Evolutionary conservation across 2,888 invertebrate genomes (phyloP).

Genomic region (Agriopis aurantiaria): DNA sequence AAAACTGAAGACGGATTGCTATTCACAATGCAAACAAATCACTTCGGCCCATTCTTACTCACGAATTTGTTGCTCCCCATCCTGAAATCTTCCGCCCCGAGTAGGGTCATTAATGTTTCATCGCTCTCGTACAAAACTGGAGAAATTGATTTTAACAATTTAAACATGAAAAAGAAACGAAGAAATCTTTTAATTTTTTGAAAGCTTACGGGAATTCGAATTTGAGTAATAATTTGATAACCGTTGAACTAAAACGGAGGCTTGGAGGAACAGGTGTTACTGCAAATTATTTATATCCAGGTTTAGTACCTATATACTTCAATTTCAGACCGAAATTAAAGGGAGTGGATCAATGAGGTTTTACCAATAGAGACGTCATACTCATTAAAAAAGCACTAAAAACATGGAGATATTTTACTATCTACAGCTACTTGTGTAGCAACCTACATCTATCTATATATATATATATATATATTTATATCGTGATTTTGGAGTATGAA

Average conservation of each 20-base stretch:
- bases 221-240: constrained; percentile 2
- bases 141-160: constrained; percentile 34
- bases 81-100: constrained; percentile 54
- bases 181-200: constrained; percentile 19
- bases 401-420: no score
- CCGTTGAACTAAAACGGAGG: constrained; percentile 1
- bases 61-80: constrained; percentile 85
- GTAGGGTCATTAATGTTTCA: constrained; percentile 55
- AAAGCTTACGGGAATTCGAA: constrained; percentile 8
- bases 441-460: no score
- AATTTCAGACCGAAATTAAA: not conserved
- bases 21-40: constrained; percentile 80
- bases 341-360: not conserved
- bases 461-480: no score
- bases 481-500: no score
- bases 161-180: constrained; percentile 36
- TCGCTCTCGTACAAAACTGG: constrained; percentile 47
- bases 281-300: not conserved
- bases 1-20: constrained; percentile 86
- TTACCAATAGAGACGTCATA: no score
- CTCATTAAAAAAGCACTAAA: no score
- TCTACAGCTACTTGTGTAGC: no score
- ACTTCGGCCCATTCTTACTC: constrained; percentile 88
- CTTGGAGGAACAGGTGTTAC: not conserved
- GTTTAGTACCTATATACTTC: not conserved